These are phyloP conservation scores for Callitettix versicolor DNA, from an alignment of 1,140 invertebrate genomes.

Conservation along the genomic window DNA sequence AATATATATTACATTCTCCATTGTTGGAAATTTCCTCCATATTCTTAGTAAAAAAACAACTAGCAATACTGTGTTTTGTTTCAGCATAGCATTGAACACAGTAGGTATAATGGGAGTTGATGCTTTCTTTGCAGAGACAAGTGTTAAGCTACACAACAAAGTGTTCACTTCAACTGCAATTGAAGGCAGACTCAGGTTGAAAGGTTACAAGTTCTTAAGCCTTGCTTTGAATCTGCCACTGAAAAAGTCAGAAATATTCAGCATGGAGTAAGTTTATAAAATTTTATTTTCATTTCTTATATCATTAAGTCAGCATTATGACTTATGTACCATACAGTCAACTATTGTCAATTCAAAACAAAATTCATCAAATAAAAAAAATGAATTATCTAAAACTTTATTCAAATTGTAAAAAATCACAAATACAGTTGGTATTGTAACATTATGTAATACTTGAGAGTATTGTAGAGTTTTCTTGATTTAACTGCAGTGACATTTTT, in stretches of 20 bases:
- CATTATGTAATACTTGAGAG: too few relatives aligned
- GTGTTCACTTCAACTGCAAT: slow-evolving; percentile 74
- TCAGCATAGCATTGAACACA: slow-evolving; percentile 68
- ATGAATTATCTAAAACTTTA: too few relatives aligned
- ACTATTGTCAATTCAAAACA: too few relatives aligned
- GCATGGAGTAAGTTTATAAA: slow-evolving; percentile 44
- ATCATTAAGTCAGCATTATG: neutral
- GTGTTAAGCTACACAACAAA: slow-evolving; percentile 69
- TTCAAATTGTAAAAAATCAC: too few relatives aligned
- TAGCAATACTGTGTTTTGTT: slow-evolving; percentile 17
- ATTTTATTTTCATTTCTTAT: neutral
- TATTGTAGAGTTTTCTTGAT: too few relatives aligned
- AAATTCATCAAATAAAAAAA: too few relatives aligned
- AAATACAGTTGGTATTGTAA: too few relatives aligned
- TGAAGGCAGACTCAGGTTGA: slow-evolving; percentile 57
- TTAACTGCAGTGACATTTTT: too few relatives aligned
- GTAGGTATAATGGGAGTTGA: slow-evolving; percentile 75
- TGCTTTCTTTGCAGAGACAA: slow-evolving; percentile 58
- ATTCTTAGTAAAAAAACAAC: too few relatives aligned
- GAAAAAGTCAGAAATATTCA: slow-evolving; percentile 74
- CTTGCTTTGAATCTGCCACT: slow-evolving; percentile 69
- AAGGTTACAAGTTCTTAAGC: slow-evolving; percentile 52
- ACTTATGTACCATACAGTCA: too few relatives aligned
- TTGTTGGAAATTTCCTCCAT: too few relatives aligned
- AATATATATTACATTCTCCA: too few relatives aligned